Conservation (phyloP, 2,113 vertebrate species). For the Uria lomvia region DNA sequence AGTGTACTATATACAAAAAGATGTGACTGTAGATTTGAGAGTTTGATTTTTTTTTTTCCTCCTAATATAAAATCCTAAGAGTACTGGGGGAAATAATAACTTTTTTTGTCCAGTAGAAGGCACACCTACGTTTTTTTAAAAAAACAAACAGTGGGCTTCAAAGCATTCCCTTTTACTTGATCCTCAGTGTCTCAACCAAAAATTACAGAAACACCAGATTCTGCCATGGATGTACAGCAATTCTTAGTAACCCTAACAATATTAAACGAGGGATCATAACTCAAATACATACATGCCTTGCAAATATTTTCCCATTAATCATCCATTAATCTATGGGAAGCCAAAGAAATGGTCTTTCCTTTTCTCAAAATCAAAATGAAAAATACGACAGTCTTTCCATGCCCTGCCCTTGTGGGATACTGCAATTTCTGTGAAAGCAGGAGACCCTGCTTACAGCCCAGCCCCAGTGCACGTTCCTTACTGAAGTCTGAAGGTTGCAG, state of each 20-base stretch:
- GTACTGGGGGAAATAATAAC: neutral
- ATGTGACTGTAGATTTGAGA: neutral
- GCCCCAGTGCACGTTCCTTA: neutral
- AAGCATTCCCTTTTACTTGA: neutral
- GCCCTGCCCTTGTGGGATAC: neutral
- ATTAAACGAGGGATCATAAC: neutral
- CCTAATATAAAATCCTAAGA: neutral
- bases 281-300: neutral
- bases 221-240: neutral
- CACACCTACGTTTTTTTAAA: neutral
- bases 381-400: neutral
- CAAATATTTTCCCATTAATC: neutral
- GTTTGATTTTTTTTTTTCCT: neutral
- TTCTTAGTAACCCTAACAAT: neutral
- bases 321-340: neutral
- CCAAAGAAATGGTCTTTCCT: neutral
- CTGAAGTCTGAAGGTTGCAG: neutral
- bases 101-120: neutral
- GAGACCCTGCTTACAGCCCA: neutral
- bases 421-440: neutral
- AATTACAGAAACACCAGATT: neutral
- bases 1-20: neutral
- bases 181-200: neutral
- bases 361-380: neutral
- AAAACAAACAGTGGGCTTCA: neutral